Base-by-base conservation (phyloP, 2,797 vertebrate genomes). In the Trachurus trachurus region DNA sequence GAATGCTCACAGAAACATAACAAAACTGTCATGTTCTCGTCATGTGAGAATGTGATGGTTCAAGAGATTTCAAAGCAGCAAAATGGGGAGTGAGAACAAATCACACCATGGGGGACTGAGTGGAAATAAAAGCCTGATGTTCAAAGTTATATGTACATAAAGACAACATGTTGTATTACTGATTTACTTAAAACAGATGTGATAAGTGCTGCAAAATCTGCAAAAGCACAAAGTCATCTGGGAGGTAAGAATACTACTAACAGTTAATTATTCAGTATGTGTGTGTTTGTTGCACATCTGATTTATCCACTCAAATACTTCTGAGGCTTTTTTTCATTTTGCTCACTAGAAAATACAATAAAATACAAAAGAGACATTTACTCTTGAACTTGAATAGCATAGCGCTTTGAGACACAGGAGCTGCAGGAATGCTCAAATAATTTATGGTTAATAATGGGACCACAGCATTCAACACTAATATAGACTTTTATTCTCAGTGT, bases 401-500 rank as follows among this genome's bases (percentile, higher is more conserved):
- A 6, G 17, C 39, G 63, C 6, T 37, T 15, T 31, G 9, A 66
- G n/a, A 50, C 44, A 7, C 15, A 67, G 1, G 19, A 42, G 54
- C 31, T 17, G n/a, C 2, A 0, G 3, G 9, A 42, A 61, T 8
- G 12, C 17, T 58, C n/a, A 29, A 63, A 59, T 31, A 62, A 60
- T 62, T 11, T 26, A 12, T 15, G 0, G 0, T 68, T 52, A 44
- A 59, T 78, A 78, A 66, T 19, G 58, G 56, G 5, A 39, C 22
- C 50, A 9, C 66, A 21, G 31, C 57, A 12, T 67, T 78, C 17
- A 70, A 29, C 71, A 22, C 49, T 6, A 58, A 34, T 39, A 5
- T 21, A 26, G 39, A 16, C 21, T 74, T 81, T 83, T 71, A 54
- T 83, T 80, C 19, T 29, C 34, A 81, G 70, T 76, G 68, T 13